Evolutionary conservation across 2,113 vertebrate genomes (phyloP).

Genomic region (Herpailurus yagouaroundi): DNA sequence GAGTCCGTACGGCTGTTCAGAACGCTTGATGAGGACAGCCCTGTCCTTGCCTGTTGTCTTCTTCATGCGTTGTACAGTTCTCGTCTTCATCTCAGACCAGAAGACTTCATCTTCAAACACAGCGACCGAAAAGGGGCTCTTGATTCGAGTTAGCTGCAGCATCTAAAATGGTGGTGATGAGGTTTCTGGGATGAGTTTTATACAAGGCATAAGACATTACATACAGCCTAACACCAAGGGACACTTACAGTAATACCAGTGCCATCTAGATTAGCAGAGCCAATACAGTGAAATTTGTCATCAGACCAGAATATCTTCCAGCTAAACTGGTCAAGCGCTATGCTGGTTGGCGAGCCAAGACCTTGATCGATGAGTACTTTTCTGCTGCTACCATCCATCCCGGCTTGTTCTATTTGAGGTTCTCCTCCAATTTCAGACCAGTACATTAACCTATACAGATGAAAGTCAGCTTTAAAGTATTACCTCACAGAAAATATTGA

Average conservation of each 20-base stretch:
- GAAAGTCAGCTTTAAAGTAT: neutral
- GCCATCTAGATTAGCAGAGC: slow-evolving; percentile 90
- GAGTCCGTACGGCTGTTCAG: slow-evolving; percentile 90
- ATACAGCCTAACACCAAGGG: neutral
- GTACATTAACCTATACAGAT: slow-evolving; percentile 90
- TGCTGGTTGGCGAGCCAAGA: slow-evolving; percentile 91
- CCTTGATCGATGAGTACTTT: slow-evolving; percentile 85
- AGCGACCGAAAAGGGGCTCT: slow-evolving; percentile 89
- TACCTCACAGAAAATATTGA: neutral
- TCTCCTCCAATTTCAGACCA: slow-evolving; percentile 92
- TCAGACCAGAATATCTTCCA: slow-evolving; percentile 94
- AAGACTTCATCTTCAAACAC: slow-evolving; percentile 92
- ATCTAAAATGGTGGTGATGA: slow-evolving; percentile 82
- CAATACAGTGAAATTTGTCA: slow-evolving; percentile 91
- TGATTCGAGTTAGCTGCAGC: slow-evolving; percentile 89
- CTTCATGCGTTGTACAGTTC: slow-evolving; percentile 89
- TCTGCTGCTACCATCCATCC: slow-evolving; percentile 92
- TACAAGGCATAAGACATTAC: neutral
- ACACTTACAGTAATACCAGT: slow-evolving; percentile 86
- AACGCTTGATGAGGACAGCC: slow-evolving; percentile 89
- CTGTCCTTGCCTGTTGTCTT: slow-evolving; percentile 92
- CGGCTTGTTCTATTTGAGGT: slow-evolving; percentile 88
- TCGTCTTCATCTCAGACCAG: slow-evolving; percentile 92
- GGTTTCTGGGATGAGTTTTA: neutral
- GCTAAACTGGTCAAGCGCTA: slow-evolving; percentile 89